A percentile compares a stretch with the other conserved stretches of the same genome.
These are phyloP conservation scores for Tapera naevia DNA, from an alignment of 2,797 vertebrate species.

Conservation along the genomic window DNA sequence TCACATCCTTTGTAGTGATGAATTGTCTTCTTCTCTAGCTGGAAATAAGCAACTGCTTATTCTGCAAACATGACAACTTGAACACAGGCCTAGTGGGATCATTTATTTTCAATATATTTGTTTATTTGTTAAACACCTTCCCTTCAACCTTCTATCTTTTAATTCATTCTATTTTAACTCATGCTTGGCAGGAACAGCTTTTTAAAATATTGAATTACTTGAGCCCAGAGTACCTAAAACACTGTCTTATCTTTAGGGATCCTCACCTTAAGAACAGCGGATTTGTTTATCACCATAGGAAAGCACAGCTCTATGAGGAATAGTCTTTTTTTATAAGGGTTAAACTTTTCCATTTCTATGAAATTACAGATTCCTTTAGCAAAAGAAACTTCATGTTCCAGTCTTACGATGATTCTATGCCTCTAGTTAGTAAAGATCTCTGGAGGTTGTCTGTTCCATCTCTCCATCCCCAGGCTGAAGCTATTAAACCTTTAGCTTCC, in stretches of 20 bases:
- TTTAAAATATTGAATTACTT: background rate
- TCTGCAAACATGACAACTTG: background rate
- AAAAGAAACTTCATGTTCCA: background rate
- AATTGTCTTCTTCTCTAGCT: accelerated
- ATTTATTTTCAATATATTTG: background rate
- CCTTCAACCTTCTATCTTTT: background rate
- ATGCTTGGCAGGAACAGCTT: background rate
- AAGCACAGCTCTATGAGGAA: background rate
- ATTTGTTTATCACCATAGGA: background rate
- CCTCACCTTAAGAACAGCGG: background rate
- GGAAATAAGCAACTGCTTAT: background rate
- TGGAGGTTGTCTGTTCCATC: background rate
- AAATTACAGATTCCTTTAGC: background rate
- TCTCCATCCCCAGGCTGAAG: background rate
- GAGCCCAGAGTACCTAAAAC: background rate
- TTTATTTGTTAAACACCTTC: background rate
- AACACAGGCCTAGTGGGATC: background rate
- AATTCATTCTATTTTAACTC: background rate
- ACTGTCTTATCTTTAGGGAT: background rate
- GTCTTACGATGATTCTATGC: background rate
- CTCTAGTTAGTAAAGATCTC: conserved; percentile 4
- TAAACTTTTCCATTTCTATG: background rate
- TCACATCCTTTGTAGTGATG: background rate
- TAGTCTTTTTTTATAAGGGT: background rate
- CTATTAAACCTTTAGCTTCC: conserved; percentile 4